These are phyloP conservation scores for Molorchus minor DNA, from an alignment of 2,888 invertebrate species.

Conservation along the genomic window DNA sequence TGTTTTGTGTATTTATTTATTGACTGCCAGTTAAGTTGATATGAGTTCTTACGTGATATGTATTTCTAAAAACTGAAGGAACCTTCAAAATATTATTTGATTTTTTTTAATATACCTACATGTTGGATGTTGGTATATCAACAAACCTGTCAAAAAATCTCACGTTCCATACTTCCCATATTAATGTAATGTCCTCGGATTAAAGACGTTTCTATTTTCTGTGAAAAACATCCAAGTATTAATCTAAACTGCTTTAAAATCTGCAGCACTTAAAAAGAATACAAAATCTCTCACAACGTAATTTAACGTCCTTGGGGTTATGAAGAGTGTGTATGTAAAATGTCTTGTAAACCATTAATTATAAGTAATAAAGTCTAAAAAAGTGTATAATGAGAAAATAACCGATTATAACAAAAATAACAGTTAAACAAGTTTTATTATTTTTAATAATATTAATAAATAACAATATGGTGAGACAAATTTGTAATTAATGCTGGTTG, in stretches of 20 bases:
- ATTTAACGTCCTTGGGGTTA: conserved; percentile 7
- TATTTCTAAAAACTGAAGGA: too few relatives aligned
- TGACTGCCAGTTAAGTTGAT: too few relatives aligned
- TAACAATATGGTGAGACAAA: too few relatives aligned
- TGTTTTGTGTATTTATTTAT: too few relatives aligned
- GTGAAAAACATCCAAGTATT: not conserved
- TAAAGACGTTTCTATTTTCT: not conserved
- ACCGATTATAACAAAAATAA: conserved; percentile 12
- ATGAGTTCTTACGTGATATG: too few relatives aligned
- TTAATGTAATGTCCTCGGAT: not conserved
- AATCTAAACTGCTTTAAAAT: not conserved
- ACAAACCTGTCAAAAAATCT: too few relatives aligned
- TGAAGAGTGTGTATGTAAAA: conserved; percentile 6
- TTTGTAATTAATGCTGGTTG: not conserved
- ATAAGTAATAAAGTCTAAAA: conserved; percentile 27
- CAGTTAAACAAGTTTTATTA: conserved; percentile 5
- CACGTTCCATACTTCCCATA: too few relatives aligned
- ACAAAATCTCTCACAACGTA: conserved; percentile 4
- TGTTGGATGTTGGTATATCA: too few relatives aligned
- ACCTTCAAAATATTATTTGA: too few relatives aligned
- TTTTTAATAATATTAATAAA: conserved; percentile 3
- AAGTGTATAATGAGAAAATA: conserved; percentile 12
- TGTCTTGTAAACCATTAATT: conserved; percentile 27
- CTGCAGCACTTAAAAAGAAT: not conserved
- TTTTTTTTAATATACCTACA: too few relatives aligned